Conservation (phyloP, 2,888 invertebrate species). For the Gari tellinella region DNA sequence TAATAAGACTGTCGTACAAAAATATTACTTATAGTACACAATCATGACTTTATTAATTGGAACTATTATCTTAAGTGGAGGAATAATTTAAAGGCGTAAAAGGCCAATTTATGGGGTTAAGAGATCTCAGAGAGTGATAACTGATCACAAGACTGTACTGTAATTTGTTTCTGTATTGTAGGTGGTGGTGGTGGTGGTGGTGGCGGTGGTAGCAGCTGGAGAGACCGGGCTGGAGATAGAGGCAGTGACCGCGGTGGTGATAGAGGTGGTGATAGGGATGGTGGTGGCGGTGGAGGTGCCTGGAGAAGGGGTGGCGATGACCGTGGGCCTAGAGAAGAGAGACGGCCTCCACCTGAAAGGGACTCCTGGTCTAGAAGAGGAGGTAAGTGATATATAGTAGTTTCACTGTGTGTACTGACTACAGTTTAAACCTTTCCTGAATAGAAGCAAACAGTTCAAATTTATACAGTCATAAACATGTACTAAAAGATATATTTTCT, state of each 20-base stretch:
- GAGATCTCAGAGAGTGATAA: conserved; percentile 39
- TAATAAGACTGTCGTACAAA: too few relatives aligned
- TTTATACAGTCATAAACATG: too few relatives aligned
- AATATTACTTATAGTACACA: too few relatives aligned
- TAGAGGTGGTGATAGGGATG: conserved; percentile 15
- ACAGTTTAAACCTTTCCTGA: too few relatives aligned
- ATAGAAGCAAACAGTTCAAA: too few relatives aligned
- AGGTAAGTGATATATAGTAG: too few relatives aligned
- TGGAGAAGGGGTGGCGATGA: conserved; percentile 45
- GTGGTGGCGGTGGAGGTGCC: conserved; percentile 15
- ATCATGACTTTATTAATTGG: too few relatives aligned
- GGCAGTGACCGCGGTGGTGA: conserved; percentile 5
- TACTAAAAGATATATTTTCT: too few relatives aligned
- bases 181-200: conserved; percentile 8
- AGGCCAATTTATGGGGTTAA: conserved; percentile 32
- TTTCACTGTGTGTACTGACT: too few relatives aligned
- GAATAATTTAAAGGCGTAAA: too few relatives aligned
- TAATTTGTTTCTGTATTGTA: too few relatives aligned
- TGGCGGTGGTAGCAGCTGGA: conserved; percentile 16
- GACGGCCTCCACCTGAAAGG: conserved; percentile 41
- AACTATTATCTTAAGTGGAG: too few relatives aligned
- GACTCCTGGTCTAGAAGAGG: conserved; percentile 33
- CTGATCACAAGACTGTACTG: conserved; percentile 7
- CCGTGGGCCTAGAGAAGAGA: conserved; percentile 30
- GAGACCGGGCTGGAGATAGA: conserved; percentile 27